Evolutionary conservation across 1,140 invertebrate species (phyloP).

Genomic region (Maconellicoccus hirsutus): DNA sequence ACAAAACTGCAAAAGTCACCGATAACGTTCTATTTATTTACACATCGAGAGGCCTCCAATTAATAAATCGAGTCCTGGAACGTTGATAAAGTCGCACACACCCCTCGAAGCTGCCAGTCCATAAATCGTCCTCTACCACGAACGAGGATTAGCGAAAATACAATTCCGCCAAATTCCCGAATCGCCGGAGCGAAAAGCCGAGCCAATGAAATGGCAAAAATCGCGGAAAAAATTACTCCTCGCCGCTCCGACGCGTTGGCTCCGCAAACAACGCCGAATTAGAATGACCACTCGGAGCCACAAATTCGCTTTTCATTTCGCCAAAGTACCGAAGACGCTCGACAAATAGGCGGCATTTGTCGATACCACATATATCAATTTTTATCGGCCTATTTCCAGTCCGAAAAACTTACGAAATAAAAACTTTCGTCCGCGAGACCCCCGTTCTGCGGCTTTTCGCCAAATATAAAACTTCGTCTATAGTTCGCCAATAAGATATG

Average conservation of each 20-base stretch:
- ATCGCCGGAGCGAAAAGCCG: too few species aligned
- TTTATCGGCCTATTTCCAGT: conserved; percentile 11
- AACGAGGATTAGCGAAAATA: too few species aligned
- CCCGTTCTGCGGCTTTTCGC: not conserved
- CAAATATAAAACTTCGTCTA: not conserved
- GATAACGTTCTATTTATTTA: too few species aligned
- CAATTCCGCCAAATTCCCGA: too few species aligned
- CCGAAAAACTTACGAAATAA: conserved; percentile 7
- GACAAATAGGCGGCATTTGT: conserved; percentile 18
- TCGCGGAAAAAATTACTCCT: too few species aligned
- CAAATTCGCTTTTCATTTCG: conserved; percentile 3
- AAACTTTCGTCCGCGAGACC: not conserved
- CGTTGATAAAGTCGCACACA: too few species aligned
- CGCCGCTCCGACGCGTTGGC: not conserved
- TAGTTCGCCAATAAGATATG: conserved; percentile 17
- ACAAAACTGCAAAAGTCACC: too few species aligned
- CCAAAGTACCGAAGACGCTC: not conserved
- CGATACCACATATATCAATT: conserved; percentile 20
- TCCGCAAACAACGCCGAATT: not conserved
- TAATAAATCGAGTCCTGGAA: too few species aligned
- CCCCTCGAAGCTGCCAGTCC: too few species aligned
- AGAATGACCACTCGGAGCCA: conserved; percentile 17
- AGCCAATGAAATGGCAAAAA: too few species aligned
- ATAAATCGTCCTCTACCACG: too few species aligned
- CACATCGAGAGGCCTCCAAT: too few species aligned